A percentile compares a stretch with the other conserved stretches of the same genome.
Evolutionary conservation across 2,797 vertebrate genomes (phyloP).

Genomic region (Ceryle rudis): DNA sequence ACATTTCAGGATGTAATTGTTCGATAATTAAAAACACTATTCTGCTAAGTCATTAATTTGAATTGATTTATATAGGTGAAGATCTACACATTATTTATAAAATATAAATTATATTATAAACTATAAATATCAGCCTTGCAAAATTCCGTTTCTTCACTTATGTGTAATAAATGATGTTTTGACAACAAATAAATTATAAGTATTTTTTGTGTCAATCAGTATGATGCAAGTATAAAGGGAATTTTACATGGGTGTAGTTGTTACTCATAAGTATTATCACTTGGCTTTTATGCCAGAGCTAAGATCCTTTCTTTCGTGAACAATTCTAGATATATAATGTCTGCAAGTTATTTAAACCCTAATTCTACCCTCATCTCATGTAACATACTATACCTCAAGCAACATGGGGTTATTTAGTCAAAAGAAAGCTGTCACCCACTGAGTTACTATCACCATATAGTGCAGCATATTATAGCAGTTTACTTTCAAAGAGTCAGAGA

Average conservation of each 20-base stretch:
- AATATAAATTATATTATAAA: background rate
- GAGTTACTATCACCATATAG: background rate
- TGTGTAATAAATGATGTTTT: background rate
- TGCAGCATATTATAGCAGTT: background rate
- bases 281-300: background rate
- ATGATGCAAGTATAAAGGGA: background rate
- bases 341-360: background rate
- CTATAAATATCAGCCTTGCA: background rate
- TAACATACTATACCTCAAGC: background rate
- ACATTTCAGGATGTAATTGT: background rate
- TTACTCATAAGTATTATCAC: background rate
- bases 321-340: background rate
- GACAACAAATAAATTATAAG: background rate
- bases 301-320: constrained; percentile 13
- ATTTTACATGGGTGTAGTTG: background rate
- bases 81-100: background rate
- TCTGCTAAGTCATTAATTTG: background rate
- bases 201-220: background rate
- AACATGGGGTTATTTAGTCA: background rate
- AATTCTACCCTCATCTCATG: background rate
- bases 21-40: background rate
- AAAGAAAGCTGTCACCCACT: background rate
- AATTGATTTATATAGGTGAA: background rate
- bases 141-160: background rate
- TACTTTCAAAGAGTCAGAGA: background rate